A percentile compares a stretch with the other conserved stretches of the same genome.
Conservation (phyloP, 2,113 vertebrate genomes). For the Tragelaphus buxtoni region DNA sequence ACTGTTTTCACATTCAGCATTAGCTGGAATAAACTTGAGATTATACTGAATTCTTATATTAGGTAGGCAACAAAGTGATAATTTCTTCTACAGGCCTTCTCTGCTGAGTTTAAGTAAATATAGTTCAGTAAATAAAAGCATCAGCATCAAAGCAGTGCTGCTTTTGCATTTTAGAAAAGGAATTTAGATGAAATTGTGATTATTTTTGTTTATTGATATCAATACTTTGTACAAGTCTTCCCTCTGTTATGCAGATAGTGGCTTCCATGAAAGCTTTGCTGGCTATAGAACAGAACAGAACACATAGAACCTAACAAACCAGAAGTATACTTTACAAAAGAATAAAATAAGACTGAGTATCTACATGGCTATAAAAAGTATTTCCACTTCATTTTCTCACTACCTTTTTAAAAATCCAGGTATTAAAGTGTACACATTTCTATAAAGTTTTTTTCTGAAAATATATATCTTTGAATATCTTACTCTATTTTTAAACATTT, state of each 20-base stretch:
- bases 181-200: background rate
- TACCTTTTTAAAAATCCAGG: background rate
- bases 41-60: background rate
- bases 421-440: background rate
- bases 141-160: background rate
- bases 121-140: conserved; percentile 23
- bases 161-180: background rate
- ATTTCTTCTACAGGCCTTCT: background rate
- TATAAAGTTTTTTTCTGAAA: background rate
- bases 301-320: background rate
- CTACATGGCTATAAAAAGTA: background rate
- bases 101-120: conserved; percentile 1
- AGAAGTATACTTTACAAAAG: conserved; percentile 12
- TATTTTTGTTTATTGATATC: background rate
- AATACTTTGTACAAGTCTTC: background rate
- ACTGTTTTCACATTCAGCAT: background rate
- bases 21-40: background rate
- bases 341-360: background rate
- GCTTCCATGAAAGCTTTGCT: background rate
- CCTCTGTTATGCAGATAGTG: background rate
- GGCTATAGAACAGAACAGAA: background rate
- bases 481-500: conserved; percentile 12
- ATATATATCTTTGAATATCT: background rate
- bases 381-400: background rate
- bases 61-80: background rate